phyloP scores from a whole-genome alignment of 2,888 invertebrate genomes.

The Pachydiplax longipennis region DNA sequence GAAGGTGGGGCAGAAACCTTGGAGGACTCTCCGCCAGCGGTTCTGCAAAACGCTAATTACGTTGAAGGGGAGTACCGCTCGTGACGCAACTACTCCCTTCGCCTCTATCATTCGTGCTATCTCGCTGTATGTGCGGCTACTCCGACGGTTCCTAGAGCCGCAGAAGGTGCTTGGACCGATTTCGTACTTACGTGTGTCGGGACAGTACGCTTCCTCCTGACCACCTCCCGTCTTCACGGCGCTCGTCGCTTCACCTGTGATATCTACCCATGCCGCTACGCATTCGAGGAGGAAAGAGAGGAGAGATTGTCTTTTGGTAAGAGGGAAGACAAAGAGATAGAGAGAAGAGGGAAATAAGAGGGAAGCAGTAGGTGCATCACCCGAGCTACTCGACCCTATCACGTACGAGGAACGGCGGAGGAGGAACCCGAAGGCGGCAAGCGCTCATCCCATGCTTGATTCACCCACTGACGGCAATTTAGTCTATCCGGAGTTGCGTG shows the following conservation, averaged over 20 bases:
- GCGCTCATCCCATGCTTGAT: neutral
- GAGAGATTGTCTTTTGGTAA: neutral
- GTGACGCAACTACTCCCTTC: neutral
- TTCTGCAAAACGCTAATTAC: neutral
- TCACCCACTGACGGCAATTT: neutral
- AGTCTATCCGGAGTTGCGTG: neutral
- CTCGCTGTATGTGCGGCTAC: neutral
- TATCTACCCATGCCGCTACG: conserved; percentile 19
- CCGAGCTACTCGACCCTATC: neutral
- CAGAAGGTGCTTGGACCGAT: neutral
- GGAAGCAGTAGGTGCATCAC: neutral
- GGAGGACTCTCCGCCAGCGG: too few relatives aligned
- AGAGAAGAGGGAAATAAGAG: neutral
- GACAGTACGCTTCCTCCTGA: neutral
- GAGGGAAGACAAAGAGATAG: neutral
- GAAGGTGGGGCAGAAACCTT: neutral
- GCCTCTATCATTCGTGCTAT: neutral
- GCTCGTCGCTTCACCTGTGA: neutral
- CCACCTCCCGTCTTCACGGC: neutral
- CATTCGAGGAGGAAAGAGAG: neutral
- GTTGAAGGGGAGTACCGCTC: neutral
- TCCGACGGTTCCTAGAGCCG: neutral
- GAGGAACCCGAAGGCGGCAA: neutral
- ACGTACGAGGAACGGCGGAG: neutral
- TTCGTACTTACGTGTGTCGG: conserved; percentile 21